Evolutionary conservation across 2,888 invertebrate species (phyloP), one percentile per base, ranked within the genome.

Genomic region (Heliconius hortense): DNA sequence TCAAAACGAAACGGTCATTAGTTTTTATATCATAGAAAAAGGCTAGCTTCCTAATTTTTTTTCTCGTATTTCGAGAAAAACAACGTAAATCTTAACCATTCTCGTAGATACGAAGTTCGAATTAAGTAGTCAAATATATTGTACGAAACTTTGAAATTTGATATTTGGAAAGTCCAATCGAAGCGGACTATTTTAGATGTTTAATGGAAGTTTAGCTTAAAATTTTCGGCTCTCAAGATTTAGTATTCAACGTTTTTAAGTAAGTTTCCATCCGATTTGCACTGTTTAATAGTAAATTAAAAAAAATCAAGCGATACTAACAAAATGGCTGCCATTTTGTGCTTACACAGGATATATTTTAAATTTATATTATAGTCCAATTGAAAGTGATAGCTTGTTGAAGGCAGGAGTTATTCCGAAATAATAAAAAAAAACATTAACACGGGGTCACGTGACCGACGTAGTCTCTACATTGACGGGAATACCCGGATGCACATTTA

Each of bases 71-170:
- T 60, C 15, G 18, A 53, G 35, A 69, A 69, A 69, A 18, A 48
- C 1, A 48, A 21, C 0, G 0, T 56, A 56, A 56, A 7, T 69
- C 69, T 56, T 56, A 69, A 69, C 53, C 59, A 59, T 62, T 43
- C 26, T 71, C 71, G 60, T 71, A 71, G 71, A 62, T 39, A 71
- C 69, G 69, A 62, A 39, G 21, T 71, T 62, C 60, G 60, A 71
- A 56, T n/a, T 71, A 71, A 71, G 71, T 71, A 71, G 62, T 62
- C 21, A 62, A 71, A 71, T 71, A 71, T 71, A 69, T 66, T 56
- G 31, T 56, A 24, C 43, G 71, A 43, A 43, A 62, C 11, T 62
- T 43, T 60, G 21, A 71, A 71, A 71, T 56, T 69, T 35, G 53
- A 69, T 69, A 31, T 56, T 43, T 69, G 13, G n/a, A 56, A 15